These are phyloP conservation scores for Brachyhypopomus gauderio DNA, from an alignment of 2,113 vertebrate genomes.

Conservation along the genomic window DNA sequence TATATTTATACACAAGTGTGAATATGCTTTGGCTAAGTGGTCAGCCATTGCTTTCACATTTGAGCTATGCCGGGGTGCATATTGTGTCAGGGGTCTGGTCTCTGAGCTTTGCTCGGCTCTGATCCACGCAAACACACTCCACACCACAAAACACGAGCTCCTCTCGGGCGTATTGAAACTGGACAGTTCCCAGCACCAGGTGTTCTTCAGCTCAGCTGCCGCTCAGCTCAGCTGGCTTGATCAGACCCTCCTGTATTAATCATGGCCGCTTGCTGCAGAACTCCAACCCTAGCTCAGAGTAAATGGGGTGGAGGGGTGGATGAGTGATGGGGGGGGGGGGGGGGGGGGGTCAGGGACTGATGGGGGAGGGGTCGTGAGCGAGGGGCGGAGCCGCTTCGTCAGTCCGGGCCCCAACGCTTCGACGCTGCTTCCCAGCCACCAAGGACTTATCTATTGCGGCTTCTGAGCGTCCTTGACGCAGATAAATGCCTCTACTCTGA, in stretches of 20 bases:
- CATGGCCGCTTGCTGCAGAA: background rate
- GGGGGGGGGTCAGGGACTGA: background rate
- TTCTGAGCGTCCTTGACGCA: slow-evolving; percentile 17
- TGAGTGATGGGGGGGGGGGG: background rate
- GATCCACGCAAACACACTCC: slow-evolving; percentile 32
- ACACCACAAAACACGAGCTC: slow-evolving; percentile 52
- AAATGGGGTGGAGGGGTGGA: background rate
- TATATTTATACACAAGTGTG: slow-evolving; percentile 20
- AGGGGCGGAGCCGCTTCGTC: background rate
- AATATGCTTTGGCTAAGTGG: background rate
- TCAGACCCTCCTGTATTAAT: slow-evolving; percentile 47
- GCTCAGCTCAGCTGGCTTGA: slow-evolving; percentile 25
- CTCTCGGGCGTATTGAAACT: slow-evolving; percentile 57
- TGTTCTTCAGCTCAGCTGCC: no score
- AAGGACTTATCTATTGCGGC: no score
- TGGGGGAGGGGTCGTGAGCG: no score
- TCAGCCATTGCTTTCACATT: slow-evolving; percentile 32
- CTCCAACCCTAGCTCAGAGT: background rate
- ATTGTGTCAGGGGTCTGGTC: slow-evolving; percentile 47
- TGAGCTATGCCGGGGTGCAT: slow-evolving; percentile 35
- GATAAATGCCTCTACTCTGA: background rate
- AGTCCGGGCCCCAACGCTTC: background rate
- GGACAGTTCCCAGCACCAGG: slow-evolving; percentile 48
- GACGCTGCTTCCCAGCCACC: no score
- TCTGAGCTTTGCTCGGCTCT: slow-evolving; percentile 25